These are phyloP conservation scores for Bombyx huttoni DNA, from an alignment of 2,888 invertebrate genomes.

Conservation along the genomic window DNA sequence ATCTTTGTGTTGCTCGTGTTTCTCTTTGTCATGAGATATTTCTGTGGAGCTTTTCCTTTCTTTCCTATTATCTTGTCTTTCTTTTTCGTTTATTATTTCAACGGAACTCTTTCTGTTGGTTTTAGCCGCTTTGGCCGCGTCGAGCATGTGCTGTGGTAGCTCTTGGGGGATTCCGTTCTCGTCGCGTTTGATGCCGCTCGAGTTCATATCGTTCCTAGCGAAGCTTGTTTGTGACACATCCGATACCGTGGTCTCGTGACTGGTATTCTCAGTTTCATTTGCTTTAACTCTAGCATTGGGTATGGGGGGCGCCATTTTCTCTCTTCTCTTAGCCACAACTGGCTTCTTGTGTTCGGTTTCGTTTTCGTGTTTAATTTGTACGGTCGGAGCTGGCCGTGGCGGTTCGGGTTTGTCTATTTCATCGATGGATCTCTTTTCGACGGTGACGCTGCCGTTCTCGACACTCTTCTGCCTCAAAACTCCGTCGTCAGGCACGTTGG, in stretches of 20 bases:
- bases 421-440: conserved; percentile 46
- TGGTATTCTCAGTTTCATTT: conserved; percentile 47
- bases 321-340: conserved; percentile 65
- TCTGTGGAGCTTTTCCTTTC: conserved; percentile 70
- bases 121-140: conserved; percentile 79
- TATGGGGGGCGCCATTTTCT: conserved; percentile 62
- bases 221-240: conserved; percentile 39
- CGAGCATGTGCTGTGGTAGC: conserved; percentile 79
- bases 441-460: conserved; percentile 48
- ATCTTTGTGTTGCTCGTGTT: conserved; percentile 36
- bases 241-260: conserved; percentile 32
- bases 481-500: conserved; percentile 67
- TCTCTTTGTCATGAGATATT: conserved; percentile 39
- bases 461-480: conserved; percentile 55
- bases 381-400: conserved; percentile 34
- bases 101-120: conserved; percentile 75
- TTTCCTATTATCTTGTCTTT: conserved; percentile 37
- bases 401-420: conserved; percentile 57
- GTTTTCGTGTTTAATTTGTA: conserved; percentile 66
- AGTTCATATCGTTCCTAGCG: conserved; percentile 61
- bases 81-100: conserved; percentile 42
- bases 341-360: conserved; percentile 60
- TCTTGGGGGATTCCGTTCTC: conserved; percentile 78
- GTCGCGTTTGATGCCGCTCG: conserved; percentile 73
- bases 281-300: conserved; percentile 56